phyloP scores from a whole-genome alignment of 2,888 invertebrate genomes.

The Sepioteuthis lessoniana region DNA sequence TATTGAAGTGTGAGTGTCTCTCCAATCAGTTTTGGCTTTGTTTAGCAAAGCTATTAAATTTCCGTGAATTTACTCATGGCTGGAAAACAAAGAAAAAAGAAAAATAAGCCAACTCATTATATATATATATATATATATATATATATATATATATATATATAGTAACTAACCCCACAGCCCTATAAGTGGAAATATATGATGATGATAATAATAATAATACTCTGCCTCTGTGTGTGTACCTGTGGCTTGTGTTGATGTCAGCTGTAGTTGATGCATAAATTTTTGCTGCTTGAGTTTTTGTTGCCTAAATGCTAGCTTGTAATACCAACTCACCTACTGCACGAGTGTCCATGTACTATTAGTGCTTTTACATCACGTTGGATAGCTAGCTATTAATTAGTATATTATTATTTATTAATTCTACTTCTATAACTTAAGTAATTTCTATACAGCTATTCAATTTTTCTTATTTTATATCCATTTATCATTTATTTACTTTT shows the following conservation, averaged over 20 bases:
- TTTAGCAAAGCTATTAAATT: constrained; percentile 16
- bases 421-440: background rate
- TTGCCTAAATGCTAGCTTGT: background rate
- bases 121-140: background rate
- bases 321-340: background rate
- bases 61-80: constrained; percentile 9
- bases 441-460: background rate
- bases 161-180: background rate
- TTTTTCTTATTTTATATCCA: background rate
- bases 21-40: background rate
- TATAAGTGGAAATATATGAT: background rate
- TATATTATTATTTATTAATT: background rate
- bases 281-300: background rate
- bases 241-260: constrained; percentile 21
- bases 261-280: background rate
- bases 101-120: background rate
- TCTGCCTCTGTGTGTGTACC: background rate
- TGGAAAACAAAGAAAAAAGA: background rate
- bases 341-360: constrained; percentile 18
- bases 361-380: constrained; percentile 20
- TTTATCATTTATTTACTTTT: background rate
- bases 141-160: background rate
- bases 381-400: constrained; percentile 13
- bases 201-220: background rate
- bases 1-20: constrained; percentile 1